A percentile compares a stretch with the other conserved stretches of the same genome.
Evolutionary conservation across 2,113 vertebrate genomes (phyloP).

Genomic region (Bos javanicus): DNA sequence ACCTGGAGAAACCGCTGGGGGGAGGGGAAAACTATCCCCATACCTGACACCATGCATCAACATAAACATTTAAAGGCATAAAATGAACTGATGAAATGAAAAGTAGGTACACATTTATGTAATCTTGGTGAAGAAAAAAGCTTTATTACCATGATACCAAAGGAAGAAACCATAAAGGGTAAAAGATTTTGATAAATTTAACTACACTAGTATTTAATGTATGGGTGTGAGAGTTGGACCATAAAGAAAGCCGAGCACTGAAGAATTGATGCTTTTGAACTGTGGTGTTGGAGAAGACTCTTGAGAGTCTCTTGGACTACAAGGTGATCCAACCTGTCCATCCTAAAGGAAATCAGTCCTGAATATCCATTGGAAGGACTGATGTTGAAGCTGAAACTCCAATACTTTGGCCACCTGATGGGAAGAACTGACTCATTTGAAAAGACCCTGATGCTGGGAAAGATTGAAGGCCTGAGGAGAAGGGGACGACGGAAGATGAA

Average conservation of each 20-base stretch:
- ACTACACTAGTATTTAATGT: not conserved
- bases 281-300: not conserved
- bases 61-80: not conserved
- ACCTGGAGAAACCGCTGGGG: not conserved
- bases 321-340: not conserved
- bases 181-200: not conserved
- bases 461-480: not conserved
- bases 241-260: not conserved
- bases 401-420: not conserved
- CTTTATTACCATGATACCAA: not conserved
- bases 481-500: not conserved
- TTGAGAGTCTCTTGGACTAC: not conserved
- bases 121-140: not conserved
- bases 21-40: not conserved
- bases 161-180: not conserved
- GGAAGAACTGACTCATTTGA: not conserved
- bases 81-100: not conserved
- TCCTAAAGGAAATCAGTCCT: not conserved
- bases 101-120: not conserved
- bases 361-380: not conserved
- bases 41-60: not conserved
- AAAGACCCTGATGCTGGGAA: not conserved
- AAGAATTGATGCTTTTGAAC: not conserved
- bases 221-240: not conserved
- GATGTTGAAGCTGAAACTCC: not conserved